Conservation (phyloP, 2,888 invertebrate species). For the Leucania comma region DNA sequence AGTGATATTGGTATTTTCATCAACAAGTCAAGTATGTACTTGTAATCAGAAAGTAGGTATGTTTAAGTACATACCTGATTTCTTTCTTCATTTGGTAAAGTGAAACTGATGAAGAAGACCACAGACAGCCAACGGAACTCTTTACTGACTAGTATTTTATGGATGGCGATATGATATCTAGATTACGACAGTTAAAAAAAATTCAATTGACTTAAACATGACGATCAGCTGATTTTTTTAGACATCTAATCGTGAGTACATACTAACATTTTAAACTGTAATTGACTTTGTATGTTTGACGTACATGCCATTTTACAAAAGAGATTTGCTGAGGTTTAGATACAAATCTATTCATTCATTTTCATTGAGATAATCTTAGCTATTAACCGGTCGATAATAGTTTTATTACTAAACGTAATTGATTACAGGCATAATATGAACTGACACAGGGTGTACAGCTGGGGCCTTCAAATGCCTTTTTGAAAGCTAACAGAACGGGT, state of each 20-base stretch:
- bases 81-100: too few species aligned
- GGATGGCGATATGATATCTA: too few species aligned
- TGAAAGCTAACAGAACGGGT: conserved; percentile 30
- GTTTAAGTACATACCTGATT: too few species aligned
- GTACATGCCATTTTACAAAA: conserved; percentile 36
- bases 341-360: conserved; percentile 28
- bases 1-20: too few species aligned
- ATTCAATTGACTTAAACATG: too few species aligned
- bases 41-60: too few species aligned
- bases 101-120: too few species aligned
- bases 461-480: conserved; percentile 50
- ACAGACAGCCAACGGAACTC: too few species aligned
- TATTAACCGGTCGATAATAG: conserved; percentile 31
- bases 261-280: conserved; percentile 19
- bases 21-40: too few species aligned
- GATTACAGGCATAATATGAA: conserved; percentile 44
- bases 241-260: background rate
- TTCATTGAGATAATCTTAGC: conserved; percentile 30
- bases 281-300: conserved; percentile 39
- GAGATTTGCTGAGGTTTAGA: conserved; percentile 13
- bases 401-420: conserved; percentile 41
- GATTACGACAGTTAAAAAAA: too few species aligned
- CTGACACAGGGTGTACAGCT: conserved; percentile 31
- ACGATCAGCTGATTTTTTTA: too few species aligned
- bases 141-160: too few species aligned